phyloP scores from a whole-genome alignment of 2,888 invertebrate genomes.

The Pandemis heparana region DNA sequence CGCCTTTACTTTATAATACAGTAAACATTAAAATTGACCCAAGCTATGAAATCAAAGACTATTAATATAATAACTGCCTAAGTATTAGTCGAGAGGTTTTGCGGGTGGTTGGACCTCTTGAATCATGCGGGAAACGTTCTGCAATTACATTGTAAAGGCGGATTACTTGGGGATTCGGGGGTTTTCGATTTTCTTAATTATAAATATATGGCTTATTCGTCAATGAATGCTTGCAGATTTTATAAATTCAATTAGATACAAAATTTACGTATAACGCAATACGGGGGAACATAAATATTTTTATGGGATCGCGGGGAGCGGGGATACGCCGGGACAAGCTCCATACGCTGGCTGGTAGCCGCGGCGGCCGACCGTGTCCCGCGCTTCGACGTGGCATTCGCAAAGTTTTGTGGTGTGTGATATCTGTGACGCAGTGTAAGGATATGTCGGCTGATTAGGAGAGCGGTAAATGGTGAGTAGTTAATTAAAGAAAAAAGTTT shows the following conservation, averaged over 20 bases:
- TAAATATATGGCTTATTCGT: too few species aligned
- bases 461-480: conserved; percentile 57
- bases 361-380: conserved; percentile 54
- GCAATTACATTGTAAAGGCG: too few species aligned
- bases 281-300: conserved; percentile 73
- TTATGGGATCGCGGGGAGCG: conserved; percentile 65
- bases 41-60: background rate
- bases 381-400: conserved; percentile 48
- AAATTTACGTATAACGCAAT: conserved; percentile 72
- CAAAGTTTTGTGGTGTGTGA: conserved; percentile 50
- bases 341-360: conserved; percentile 65
- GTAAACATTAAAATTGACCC: background rate
- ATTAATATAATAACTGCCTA: too few species aligned
- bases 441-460: conserved; percentile 48
- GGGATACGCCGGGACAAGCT: conserved; percentile 48
- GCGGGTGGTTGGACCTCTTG: too few species aligned
- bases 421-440: conserved; percentile 45
- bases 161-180: too few species aligned
- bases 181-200: too few species aligned
- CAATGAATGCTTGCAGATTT: background rate
- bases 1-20: background rate
- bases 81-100: too few species aligned
- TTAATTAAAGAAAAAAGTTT: background rate
- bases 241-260: conserved; percentile 1
- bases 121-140: too few species aligned